Evolutionary conservation across 2,113 vertebrate genomes (phyloP).

Genomic region (Acrocephalus kingi): DNA sequence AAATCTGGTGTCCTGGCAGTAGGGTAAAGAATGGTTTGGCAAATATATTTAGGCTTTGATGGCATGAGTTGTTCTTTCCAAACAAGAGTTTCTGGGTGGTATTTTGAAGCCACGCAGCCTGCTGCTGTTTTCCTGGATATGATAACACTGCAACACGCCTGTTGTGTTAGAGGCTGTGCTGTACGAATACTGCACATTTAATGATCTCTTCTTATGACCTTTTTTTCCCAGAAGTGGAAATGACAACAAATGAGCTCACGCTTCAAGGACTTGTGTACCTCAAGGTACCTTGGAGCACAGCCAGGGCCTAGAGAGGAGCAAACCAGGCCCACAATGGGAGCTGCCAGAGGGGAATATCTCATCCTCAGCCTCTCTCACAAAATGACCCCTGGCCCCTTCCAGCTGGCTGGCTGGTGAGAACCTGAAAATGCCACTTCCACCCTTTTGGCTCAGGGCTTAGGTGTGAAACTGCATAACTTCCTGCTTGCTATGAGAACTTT

Average conservation of each 20-base stretch:
- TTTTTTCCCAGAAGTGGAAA: conserved; percentile 28
- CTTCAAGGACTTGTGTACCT: not conserved
- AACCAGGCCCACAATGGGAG: rapidly evolving
- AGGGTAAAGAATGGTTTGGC: not conserved
- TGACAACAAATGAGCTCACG: conserved; percentile 43
- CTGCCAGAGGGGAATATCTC: not conserved
- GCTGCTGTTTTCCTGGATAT: conserved; percentile 32
- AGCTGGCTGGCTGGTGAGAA: not conserved
- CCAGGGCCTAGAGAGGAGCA: not conserved
- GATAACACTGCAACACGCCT: not conserved
- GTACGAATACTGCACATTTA: not conserved
- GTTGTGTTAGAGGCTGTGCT: not conserved
- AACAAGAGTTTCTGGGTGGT: conserved; percentile 15
- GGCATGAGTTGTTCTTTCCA: conserved; percentile 32
- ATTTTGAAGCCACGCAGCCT: not conserved
- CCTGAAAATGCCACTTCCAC: not conserved
- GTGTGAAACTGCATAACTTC: rapidly evolving
- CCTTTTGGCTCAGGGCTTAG: not conserved
- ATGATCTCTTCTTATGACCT: not conserved
- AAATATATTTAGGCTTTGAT: not conserved
- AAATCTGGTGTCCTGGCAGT: not conserved
- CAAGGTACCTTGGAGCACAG: not conserved
- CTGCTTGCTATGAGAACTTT: not conserved
- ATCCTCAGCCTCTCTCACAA: rapidly evolving
- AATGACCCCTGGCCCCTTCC: not conserved